Conservation (phyloP, 2,797 vertebrate species). For the Poeciliopsis gracilis region DNA sequence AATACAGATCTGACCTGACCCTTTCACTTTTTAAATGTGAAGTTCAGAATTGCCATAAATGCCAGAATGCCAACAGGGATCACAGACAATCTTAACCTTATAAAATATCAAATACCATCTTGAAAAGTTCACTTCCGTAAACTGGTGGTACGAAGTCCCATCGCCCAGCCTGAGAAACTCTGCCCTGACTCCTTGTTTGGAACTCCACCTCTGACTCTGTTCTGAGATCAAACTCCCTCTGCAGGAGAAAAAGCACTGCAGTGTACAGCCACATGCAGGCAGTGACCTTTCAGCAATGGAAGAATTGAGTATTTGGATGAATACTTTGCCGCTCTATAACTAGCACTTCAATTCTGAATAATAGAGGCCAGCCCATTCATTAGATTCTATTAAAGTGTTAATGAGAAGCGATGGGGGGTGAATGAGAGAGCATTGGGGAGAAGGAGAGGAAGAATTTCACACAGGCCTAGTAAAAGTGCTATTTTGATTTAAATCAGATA, state of each 20-base stretch:
- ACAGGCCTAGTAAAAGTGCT: not conserved
- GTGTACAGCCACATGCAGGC: not conserved
- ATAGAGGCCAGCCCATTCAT: constrained; percentile 55
- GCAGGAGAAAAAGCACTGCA: not conserved
- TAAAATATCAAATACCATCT: constrained; percentile 1
- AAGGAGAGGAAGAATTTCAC: constrained; percentile 16
- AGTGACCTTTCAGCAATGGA: constrained; percentile 16
- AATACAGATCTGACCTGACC: not conserved
- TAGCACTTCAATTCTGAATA: constrained; percentile 33
- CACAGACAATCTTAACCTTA: not conserved
- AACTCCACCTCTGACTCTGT: not conserved
- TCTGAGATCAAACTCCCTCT: constrained; percentile 12
- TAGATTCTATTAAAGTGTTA: constrained; percentile 48
- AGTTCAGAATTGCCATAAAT: not conserved
- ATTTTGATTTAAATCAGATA: constrained; percentile 37
- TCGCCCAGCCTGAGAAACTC: constrained; percentile 1
- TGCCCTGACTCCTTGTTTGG: not conserved
- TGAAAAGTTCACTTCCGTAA: not conserved
- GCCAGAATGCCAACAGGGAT: not conserved
- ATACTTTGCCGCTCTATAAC: constrained; percentile 25
- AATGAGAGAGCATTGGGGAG: not conserved
- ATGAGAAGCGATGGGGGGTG: constrained; percentile 8
- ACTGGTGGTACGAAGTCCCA: not conserved
- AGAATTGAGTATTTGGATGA: constrained; percentile 31
- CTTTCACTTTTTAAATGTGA: not conserved